phyloP scores from a whole-genome alignment of 2,797 vertebrate species.

The Clarias platycephalus region DNA sequence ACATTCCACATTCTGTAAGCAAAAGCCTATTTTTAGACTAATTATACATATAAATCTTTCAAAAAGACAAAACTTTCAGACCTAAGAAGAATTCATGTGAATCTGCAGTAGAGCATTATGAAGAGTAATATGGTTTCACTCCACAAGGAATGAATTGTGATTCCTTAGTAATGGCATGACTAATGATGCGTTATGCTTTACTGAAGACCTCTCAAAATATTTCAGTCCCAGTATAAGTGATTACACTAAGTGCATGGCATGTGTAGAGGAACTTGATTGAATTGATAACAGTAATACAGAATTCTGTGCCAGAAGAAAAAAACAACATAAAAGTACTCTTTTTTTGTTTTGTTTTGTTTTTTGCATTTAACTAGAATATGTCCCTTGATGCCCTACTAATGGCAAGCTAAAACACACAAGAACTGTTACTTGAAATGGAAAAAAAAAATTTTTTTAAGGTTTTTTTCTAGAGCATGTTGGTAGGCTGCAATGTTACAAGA shows the following conservation, averaged over 20 bases:
- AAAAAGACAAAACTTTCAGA: constrained; percentile 13
- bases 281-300: constrained; percentile 18
- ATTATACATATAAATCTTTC: not conserved
- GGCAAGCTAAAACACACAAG: not conserved
- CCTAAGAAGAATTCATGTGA: not conserved
- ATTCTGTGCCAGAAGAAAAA: constrained; percentile 21
- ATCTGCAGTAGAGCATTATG: constrained; percentile 9
- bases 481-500: constrained; percentile 42
- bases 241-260: constrained; percentile 56
- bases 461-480: constrained; percentile 42
- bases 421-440: not conserved
- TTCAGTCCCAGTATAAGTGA: constrained; percentile 27
- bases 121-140: not conserved
- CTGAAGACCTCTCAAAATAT: constrained; percentile 27
- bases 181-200: not conserved
- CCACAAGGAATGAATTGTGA: constrained; percentile 8
- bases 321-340: constrained; percentile 9
- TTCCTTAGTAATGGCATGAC: constrained; percentile 16
- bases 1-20: constrained; percentile 16
- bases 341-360: not conserved
- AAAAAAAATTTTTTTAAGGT: constrained; percentile 6
- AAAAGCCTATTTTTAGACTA: constrained; percentile 18
- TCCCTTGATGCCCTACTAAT: not conserved
- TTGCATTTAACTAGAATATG: constrained; percentile 16
- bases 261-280: constrained; percentile 17